These are phyloP conservation scores for Sarcophaga variegata DNA, from an alignment of 2,888 invertebrate genomes.

Conservation along the genomic window DNA sequence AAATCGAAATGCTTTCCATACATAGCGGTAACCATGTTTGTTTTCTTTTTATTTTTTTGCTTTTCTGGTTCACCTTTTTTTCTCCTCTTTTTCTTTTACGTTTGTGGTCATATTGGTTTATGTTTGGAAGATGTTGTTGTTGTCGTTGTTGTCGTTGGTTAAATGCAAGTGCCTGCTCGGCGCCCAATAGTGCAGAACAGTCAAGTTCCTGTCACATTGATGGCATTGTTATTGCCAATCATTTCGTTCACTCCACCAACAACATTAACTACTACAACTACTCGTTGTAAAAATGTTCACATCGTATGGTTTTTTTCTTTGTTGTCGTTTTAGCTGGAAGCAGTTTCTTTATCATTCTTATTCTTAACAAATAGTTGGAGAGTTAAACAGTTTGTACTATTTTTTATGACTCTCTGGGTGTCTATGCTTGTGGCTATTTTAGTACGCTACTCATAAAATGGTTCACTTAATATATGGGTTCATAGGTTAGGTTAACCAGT, in stretches of 20 bases:
- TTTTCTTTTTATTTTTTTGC: background rate
- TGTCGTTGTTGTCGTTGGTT: slow-evolving; percentile 25
- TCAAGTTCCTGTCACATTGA: slow-evolving; percentile 69
- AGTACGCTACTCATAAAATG: background rate
- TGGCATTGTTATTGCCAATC: slow-evolving; percentile 65
- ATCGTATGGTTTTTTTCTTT: slow-evolving; percentile 52
- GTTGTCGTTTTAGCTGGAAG: slow-evolving; percentile 27
- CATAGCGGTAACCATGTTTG: background rate
- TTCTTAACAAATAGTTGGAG: slow-evolving; percentile 4
- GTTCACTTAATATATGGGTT: background rate
- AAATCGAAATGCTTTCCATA: slow-evolving; percentile 47
- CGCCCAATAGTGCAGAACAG: slow-evolving; percentile 68
- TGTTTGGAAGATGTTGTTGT: background rate
- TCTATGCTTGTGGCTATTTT: slow-evolving; percentile 35
- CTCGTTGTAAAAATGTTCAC: slow-evolving; percentile 41
- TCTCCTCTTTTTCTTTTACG: background rate
- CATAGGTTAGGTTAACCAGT: background rate
- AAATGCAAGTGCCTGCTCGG: slow-evolving; percentile 60
- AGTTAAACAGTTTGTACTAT: slow-evolving; percentile 38
- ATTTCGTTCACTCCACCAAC: slow-evolving; percentile 32
- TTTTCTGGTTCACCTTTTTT: background rate
- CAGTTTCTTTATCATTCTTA: slow-evolving; percentile 26
- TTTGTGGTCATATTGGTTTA: slow-evolving; percentile 1
- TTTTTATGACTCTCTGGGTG: slow-evolving; percentile 31
- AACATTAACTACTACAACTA: background rate